A percentile compares a stretch with the other conserved stretches of the same genome.
Conservation (phyloP, 2,113 vertebrate species). For the Vulpes ferrilata region DNA sequence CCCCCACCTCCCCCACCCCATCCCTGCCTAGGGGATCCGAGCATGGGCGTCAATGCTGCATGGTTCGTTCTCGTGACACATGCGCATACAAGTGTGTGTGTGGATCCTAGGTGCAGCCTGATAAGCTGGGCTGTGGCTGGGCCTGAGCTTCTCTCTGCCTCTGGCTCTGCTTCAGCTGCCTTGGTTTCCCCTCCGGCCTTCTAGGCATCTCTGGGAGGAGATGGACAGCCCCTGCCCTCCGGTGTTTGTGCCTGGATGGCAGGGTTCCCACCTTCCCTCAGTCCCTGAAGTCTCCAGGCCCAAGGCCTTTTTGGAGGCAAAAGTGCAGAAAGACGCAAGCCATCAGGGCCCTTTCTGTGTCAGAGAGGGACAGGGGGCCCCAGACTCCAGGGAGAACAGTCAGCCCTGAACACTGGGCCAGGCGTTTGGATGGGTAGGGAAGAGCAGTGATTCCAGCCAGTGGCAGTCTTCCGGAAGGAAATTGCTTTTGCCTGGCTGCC, state of each 20-base stretch:
- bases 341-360: background rate
- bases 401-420: background rate
- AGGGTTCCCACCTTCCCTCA: background rate
- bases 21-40: background rate
- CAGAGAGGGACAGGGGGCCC: background rate
- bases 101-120: background rate
- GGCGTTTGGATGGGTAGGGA: background rate
- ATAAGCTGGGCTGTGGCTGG: background rate
- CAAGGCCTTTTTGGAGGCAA: background rate
- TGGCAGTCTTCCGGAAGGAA: background rate
- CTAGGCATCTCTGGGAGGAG: background rate
- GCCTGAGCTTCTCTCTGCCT: background rate
- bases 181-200: background rate
- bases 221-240: background rate
- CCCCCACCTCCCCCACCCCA: too few species aligned
- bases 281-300: background rate
- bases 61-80: conserved; percentile 33
- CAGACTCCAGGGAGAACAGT: background rate
- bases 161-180: conserved; percentile 32
- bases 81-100: background rate
- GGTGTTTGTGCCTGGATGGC: background rate
- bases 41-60: conserved; percentile 84
- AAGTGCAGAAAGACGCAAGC: background rate
- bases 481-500: conserved; percentile 31
- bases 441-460: background rate